phyloP scores from a whole-genome alignment of 1,140 invertebrate species.

The Nymphalis io region DNA sequence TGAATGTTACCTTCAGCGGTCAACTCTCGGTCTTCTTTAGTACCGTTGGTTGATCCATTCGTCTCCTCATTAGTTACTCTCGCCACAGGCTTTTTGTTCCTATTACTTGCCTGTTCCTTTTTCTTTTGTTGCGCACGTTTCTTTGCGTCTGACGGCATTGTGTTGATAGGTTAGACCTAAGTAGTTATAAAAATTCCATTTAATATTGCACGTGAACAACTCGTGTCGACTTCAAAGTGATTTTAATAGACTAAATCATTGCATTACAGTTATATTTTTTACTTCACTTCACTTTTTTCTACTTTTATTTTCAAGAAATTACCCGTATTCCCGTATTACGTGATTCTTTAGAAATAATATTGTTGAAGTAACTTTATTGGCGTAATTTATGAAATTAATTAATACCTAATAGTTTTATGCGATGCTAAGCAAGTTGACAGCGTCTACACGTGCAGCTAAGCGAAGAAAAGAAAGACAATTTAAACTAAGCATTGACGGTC shows the following conservation, averaged over 20 bases:
- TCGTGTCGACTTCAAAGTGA: slow-evolving; percentile 36
- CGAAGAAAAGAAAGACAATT: slow-evolving; percentile 60
- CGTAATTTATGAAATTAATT: slow-evolving; percentile 22
- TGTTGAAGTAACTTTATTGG: slow-evolving; percentile 4
- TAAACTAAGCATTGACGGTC: slow-evolving; percentile 26
- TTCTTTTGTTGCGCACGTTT: slow-evolving; percentile 98
- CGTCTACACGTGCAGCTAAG: slow-evolving; percentile 75
- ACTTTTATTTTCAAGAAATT: not conserved
- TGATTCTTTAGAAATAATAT: not conserved
- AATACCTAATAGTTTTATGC: slow-evolving; percentile 58
- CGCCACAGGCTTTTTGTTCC: slow-evolving; percentile 84
- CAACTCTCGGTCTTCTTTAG: slow-evolving; percentile 70
- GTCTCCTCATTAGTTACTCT: slow-evolving; percentile 79
- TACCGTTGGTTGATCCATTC: slow-evolving; percentile 78
- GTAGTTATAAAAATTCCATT: slow-evolving; percentile 36
- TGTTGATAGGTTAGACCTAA: slow-evolving; percentile 45
- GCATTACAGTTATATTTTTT: slow-evolving; percentile 24
- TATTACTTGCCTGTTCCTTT: slow-evolving; percentile 94
- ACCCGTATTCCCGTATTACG: not conserved
- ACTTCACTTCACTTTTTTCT: slow-evolving; percentile 17
- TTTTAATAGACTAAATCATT: slow-evolving; percentile 23
- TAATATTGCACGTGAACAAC: slow-evolving; percentile 39
- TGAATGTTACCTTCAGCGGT: slow-evolving; percentile 79
- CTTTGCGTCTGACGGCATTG: slow-evolving; percentile 98
- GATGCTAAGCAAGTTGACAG: slow-evolving; percentile 61